Percentiles rank a stretch among this genome's conserved stretches.
Conservation (phyloP, 2,888 invertebrate genomes). For the Drosophila setosimentum region DNA sequence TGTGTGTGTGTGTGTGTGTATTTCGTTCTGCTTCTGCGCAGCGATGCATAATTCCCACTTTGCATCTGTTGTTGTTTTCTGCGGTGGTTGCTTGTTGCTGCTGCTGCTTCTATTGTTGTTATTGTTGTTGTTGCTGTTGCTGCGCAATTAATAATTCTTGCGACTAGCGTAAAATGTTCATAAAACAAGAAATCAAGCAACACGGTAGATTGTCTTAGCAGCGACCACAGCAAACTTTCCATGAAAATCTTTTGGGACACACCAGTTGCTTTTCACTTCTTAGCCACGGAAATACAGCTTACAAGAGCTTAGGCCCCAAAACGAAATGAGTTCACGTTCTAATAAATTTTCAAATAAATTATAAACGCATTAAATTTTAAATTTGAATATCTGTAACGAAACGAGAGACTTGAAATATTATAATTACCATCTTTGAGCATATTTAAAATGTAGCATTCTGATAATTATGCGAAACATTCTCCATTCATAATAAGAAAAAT, state of each 20-base stretch:
- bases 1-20: slow-evolving; percentile 33
- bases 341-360: slow-evolving; percentile 67
- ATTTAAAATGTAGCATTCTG: neutral
- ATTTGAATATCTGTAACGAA: neutral
- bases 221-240: slow-evolving; percentile 76
- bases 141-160: slow-evolving; percentile 80
- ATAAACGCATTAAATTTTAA: slow-evolving; percentile 41
- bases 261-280: slow-evolving; percentile 57
- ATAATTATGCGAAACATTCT: neutral
- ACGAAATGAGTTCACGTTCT: slow-evolving; percentile 66
- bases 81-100: slow-evolving; percentile 51
- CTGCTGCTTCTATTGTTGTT: slow-evolving; percentile 39
- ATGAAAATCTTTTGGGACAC: slow-evolving; percentile 66
- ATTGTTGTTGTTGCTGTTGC: slow-evolving; percentile 59
- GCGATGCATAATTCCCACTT: slow-evolving; percentile 84
- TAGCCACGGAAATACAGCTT: slow-evolving; percentile 60
- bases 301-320: slow-evolving; percentile 41
- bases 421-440: neutral
- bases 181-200: slow-evolving; percentile 58
- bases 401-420: neutral
- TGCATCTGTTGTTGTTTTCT: slow-evolving; percentile 58
- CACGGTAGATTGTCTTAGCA: slow-evolving; percentile 3
- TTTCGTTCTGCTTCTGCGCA: slow-evolving; percentile 84
- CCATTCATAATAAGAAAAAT: neutral
- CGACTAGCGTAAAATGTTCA: slow-evolving; percentile 78